A percentile compares a stretch with the other conserved stretches of the same genome.
Evolutionary conservation across 2,113 vertebrate genomes (phyloP).

Genomic region (Corythornis vintsioides): DNA sequence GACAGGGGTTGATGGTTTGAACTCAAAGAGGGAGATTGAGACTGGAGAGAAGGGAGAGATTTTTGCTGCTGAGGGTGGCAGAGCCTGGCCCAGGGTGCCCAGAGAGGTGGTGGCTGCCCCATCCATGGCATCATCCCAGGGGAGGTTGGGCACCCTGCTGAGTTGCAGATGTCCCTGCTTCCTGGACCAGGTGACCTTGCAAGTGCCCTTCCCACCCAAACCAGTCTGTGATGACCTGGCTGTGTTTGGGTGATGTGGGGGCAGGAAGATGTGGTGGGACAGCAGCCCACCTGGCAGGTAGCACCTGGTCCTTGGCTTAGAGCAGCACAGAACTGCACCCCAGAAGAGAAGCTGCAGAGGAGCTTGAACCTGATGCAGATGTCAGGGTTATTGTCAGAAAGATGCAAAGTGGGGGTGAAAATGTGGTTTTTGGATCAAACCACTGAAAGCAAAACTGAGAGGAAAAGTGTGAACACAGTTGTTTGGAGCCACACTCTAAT

Average conservation of each 20-base stretch:
- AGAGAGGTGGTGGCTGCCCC: no score
- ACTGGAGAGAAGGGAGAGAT: background rate
- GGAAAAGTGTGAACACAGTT: background rate
- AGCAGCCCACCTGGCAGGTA: background rate
- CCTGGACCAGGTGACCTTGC: background rate
- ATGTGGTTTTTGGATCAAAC: background rate
- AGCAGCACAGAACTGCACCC: accelerated
- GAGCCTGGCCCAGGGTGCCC: no score
- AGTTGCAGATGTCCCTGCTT: background rate
- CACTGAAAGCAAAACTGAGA: background rate
- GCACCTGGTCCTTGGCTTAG: background rate
- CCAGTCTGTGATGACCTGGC: background rate
- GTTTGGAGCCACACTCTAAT: background rate
- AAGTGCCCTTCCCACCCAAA: background rate
- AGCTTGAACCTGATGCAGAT: background rate
- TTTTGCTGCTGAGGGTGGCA: no score
- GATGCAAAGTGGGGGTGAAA: background rate
- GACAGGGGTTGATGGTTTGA: background rate
- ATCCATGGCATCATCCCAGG: background rate
- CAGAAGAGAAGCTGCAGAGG: background rate
- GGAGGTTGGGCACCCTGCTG: background rate
- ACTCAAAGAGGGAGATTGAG: background rate
- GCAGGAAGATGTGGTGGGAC: background rate
- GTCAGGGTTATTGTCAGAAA: background rate
- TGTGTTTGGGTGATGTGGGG: background rate